Conservation (phyloP, 1,140 invertebrate genomes). For the Drosophila navojoa region DNA sequence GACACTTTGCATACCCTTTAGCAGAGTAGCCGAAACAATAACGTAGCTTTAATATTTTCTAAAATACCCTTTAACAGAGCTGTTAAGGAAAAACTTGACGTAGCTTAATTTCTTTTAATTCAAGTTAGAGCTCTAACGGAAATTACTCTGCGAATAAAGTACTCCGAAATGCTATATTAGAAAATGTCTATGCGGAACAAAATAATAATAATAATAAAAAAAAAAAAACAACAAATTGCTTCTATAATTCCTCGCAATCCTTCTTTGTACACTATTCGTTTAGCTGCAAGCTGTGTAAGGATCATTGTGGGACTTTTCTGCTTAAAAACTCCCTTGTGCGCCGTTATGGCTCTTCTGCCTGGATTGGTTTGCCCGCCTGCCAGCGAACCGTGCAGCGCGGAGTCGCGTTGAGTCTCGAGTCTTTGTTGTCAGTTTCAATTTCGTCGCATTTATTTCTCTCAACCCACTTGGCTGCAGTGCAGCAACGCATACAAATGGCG, state of each 20-base stretch:
- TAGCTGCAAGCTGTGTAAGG: conserved; percentile 23
- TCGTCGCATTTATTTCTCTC: conserved; percentile 53
- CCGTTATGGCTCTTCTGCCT: conserved; percentile 51
- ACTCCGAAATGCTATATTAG: no score
- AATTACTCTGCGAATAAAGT: no score
- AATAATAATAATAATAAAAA: background rate
- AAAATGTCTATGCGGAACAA: no score
- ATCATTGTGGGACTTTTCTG: conserved; percentile 42
- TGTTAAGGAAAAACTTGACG: no score
- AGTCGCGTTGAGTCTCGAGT: background rate
- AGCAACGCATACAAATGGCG: conserved; percentile 75
- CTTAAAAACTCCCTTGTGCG: conserved; percentile 68
- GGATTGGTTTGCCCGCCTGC: conserved; percentile 29
- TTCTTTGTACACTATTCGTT: conserved; percentile 2
- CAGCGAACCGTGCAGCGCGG: background rate
- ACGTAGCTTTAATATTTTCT: no score
- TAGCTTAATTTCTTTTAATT: no score
- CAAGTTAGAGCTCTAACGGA: no score
- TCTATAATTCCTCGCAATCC: background rate
- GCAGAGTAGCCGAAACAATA: background rate
- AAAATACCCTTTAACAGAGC: no score
- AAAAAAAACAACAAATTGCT: background rate
- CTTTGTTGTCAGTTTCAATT: conserved; percentile 72
- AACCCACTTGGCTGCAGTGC: conserved; percentile 41
- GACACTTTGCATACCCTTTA: conserved; percentile 9